Percentiles rank a stretch among this genome's conserved stretches.
These are phyloP conservation scores for Sardinella longiceps DNA, from an alignment of 2,797 vertebrate species.

Conservation along the genomic window DNA sequence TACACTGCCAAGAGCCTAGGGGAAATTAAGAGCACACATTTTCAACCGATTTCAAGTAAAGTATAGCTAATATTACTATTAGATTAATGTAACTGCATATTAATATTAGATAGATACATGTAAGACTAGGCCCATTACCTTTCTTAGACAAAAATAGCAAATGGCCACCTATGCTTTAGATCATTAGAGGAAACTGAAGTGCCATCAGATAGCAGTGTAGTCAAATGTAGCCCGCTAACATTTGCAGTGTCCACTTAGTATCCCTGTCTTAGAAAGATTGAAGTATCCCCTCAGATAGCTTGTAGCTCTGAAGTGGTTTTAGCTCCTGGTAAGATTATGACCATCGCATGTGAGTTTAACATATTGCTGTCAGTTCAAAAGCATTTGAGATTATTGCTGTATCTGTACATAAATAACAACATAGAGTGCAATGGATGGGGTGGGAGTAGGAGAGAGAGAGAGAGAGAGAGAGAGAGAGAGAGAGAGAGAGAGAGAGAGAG, in stretches of 20 bases:
- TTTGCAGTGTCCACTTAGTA: not conserved
- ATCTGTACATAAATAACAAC: conserved; percentile 8
- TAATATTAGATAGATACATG: too few relatives aligned
- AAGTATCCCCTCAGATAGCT: not conserved
- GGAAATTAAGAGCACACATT: too few relatives aligned
- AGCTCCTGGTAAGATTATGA: conserved; percentile 9
- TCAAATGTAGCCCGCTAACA: not conserved
- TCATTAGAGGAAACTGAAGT: not conserved
- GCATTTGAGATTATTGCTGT: conserved; percentile 22
- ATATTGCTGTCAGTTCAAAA: conserved; percentile 33
- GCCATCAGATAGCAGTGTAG: not conserved
- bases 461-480: not conserved
- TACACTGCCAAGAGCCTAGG: too few relatives aligned
- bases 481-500: conserved; percentile 1
- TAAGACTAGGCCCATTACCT: too few relatives aligned
- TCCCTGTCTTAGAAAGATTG: not conserved
- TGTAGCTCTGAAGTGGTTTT: not conserved
- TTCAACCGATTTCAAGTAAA: too few relatives aligned
- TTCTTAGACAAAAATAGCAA: too few relatives aligned
- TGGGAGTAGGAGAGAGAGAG: not conserved
- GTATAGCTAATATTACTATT: too few relatives aligned
- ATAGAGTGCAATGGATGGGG: not conserved
- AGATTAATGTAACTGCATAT: too few relatives aligned
- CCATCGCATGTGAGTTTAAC: conserved; percentile 15
- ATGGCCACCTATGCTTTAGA: too few relatives aligned